These are phyloP conservation scores for Caenorhabditis latens DNA, from an alignment of 1,140 invertebrate genomes.

Conservation along the genomic window DNA sequence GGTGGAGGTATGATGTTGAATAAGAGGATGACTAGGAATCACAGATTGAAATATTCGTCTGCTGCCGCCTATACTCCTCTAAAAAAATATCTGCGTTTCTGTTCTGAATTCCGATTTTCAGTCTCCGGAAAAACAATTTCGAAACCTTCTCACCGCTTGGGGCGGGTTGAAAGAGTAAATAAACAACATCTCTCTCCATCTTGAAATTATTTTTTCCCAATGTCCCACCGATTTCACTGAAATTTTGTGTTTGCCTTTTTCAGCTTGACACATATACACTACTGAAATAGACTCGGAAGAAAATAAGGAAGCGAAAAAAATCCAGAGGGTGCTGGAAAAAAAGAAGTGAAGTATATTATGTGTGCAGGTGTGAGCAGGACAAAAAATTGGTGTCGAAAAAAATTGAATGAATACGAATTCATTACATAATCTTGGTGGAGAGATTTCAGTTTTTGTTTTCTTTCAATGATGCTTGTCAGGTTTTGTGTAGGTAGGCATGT, in stretches of 20 bases:
- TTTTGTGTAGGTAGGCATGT: too few relatives aligned
- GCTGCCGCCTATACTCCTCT: too few relatives aligned
- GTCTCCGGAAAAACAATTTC: too few relatives aligned
- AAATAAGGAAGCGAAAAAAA: background rate
- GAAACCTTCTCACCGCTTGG: background rate
- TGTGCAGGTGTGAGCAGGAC: background rate
- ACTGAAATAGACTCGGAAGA: background rate
- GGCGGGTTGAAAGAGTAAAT: background rate
- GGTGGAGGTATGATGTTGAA: background rate
- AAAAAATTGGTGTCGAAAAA: background rate
- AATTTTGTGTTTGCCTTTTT: background rate
- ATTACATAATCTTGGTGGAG: background rate
- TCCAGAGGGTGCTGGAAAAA: background rate
- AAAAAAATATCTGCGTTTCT: too few relatives aligned
- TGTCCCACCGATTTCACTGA: too few relatives aligned
- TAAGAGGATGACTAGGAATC: too few relatives aligned
- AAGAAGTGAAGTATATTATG: background rate
- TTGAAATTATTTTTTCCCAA: constrained; percentile 16
- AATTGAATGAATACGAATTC: background rate
- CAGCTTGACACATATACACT: background rate
- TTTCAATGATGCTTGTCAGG: too few relatives aligned
- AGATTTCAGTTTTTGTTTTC: too few relatives aligned
- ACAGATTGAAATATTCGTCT: too few relatives aligned
- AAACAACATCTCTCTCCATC: background rate
- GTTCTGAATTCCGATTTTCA: too few relatives aligned